Evolutionary conservation across 2,113 vertebrate genomes (phyloP), one percentile per base, ranked within the genome.

Genomic region (Bufo gargarizans): DNA sequence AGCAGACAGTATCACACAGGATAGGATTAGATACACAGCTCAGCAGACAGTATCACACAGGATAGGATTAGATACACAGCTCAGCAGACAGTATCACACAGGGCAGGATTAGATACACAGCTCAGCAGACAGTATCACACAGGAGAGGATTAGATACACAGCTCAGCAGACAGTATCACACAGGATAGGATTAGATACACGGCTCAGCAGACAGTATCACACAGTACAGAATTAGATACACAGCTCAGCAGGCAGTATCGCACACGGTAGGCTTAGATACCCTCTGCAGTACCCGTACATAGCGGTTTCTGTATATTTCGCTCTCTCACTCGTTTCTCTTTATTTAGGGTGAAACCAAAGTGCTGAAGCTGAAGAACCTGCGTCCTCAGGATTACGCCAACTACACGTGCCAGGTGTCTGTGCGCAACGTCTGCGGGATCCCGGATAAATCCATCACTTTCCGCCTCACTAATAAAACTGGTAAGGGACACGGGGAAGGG

Each of bases 371-470:
- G 92, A 99, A 99, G 93, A 99, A 99, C 89, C 93, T 99, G 49
- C 90, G 98, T 63, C 97, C 96, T 5, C 97, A 97, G 90, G 98
- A 99, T 93, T 99, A 98, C 17, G 97, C 97, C 87, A 96, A 98
- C 92, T 99, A 99, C 91, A 98, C 97, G 0, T 99, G 98, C 90
- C 97, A 99, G 92, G 98, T 99, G 93, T 99, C 98, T 0, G 98
- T 99, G 6, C 96, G 98, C 71, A 99, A 99, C 0, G 98, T 99
- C 83, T 99, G 98, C 13, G 97, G 96, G 91, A 99, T 99, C 88
- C 96, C 96, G 0, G 98, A 99, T 91, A 98, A 96, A 90, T 96
- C 96, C 0, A 96, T 98, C 93, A 97, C 97, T 90, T 99, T 99
- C 93, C 93, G 93, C 89, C 97, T 99, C 91, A 99, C 98, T 87